Evolutionary conservation across 2,888 invertebrate genomes (phyloP).

Genomic region (Germaria angustata): DNA sequence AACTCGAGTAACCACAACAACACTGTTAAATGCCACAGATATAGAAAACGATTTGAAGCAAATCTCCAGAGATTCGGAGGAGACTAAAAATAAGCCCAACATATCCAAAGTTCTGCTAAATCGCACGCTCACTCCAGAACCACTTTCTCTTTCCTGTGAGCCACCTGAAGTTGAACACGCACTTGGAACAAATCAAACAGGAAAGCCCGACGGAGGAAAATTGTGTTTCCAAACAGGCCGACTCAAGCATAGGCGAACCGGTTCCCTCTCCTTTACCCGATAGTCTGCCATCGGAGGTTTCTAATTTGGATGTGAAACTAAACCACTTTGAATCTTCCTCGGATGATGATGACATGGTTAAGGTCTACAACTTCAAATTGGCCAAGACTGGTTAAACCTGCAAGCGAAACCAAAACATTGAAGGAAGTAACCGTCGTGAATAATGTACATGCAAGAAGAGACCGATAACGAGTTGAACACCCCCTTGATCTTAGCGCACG

Average conservation of each 20-base stretch:
- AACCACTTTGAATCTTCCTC: conserved; percentile 76
- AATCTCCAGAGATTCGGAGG: conserved; percentile 19
- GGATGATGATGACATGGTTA: conserved; percentile 78
- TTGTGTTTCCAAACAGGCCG: conserved; percentile 76
- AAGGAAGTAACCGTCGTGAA: conserved; percentile 66
- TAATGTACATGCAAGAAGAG: conserved; percentile 35
- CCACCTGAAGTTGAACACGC: conserved; percentile 51
- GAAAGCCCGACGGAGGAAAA: conserved; percentile 71
- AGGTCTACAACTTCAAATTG: conserved; percentile 79
- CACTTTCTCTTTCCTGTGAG: conserved; percentile 71
- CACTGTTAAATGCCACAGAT: conserved; percentile 61
- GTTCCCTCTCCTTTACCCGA: conserved; percentile 74
- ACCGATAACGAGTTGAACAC: conserved; percentile 61
- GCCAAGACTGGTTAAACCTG: conserved; percentile 75
- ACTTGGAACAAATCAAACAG: conserved; percentile 48
- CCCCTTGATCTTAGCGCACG: conserved; percentile 43
- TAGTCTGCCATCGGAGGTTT: conserved; percentile 68
- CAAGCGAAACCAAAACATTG: conserved; percentile 67
- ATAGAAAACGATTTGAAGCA: conserved; percentile 36
- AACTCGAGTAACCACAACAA: conserved; percentile 71
- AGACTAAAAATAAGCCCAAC: conserved; percentile 67
- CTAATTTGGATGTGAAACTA: conserved; percentile 70
- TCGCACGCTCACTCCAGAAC: conserved; percentile 77
- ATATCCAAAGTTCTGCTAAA: conserved; percentile 77
- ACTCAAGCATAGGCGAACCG: conserved; percentile 77